A percentile compares a stretch with the other conserved stretches of the same genome.
phyloP scores from a whole-genome alignment of 2,888 invertebrate species.

The Oxyscelio sp. region DNA sequence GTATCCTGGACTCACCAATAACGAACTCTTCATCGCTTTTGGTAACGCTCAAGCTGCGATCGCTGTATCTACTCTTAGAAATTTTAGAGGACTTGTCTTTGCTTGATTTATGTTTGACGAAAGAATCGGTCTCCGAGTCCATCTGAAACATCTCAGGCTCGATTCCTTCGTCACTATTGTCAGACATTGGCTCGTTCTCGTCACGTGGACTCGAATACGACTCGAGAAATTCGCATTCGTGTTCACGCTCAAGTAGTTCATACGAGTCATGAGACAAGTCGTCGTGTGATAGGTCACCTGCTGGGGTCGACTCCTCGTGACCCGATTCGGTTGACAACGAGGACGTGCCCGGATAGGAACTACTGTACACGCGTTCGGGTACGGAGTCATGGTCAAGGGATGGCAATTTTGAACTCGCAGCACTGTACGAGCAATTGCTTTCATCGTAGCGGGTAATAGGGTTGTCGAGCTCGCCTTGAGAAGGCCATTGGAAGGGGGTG shows the following conservation, averaged over 20 bases:
- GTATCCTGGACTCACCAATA: constrained; percentile 85
- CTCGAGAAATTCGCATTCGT: constrained; percentile 87
- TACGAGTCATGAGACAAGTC: constrained; percentile 96
- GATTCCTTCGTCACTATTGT: constrained; percentile 88
- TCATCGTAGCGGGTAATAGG: constrained; percentile 93
- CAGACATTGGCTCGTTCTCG: constrained; percentile 84
- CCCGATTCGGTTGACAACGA: constrained; percentile 91
- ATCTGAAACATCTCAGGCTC: constrained; percentile 93
- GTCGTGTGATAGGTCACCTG: constrained; percentile 93
- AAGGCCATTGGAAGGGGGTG: constrained; percentile 85
- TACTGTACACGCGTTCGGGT: constrained; percentile 94
- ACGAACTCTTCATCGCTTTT: constrained; percentile 79
- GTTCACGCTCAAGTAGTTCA: constrained; percentile 93
- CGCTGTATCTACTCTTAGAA: constrained; percentile 79
- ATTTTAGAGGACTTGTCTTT: constrained; percentile 84
- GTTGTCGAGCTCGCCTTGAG: constrained; percentile 90
- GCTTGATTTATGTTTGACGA: constrained; percentile 86
- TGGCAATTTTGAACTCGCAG: constrained; percentile 90
- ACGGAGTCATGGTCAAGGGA: constrained; percentile 92
- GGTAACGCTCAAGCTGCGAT: constrained; percentile 82
- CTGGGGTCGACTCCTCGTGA: constrained; percentile 90
- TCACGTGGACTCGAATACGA: constrained; percentile 86
- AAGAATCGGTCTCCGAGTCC: constrained; percentile 89
- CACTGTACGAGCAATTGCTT: constrained; percentile 91
- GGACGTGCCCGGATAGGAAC: constrained; percentile 95